These are phyloP conservation scores for Drosophila fulvimacula DNA, from an alignment of 2,888 invertebrate genomes.

Conservation along the genomic window DNA sequence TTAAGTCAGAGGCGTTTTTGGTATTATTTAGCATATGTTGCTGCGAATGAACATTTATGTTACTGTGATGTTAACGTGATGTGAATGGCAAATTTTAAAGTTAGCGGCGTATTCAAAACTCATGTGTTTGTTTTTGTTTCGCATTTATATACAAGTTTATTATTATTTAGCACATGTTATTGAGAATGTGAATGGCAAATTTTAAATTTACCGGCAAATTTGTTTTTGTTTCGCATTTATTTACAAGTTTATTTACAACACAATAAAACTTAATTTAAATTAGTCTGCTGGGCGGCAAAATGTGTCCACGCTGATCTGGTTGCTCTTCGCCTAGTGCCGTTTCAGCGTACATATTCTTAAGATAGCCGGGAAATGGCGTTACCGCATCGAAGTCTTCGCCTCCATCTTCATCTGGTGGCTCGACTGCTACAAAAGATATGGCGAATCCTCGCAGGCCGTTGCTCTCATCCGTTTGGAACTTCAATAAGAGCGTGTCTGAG, in stretches of 20 bases:
- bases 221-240: background rate
- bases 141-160: slow-evolving; percentile 23
- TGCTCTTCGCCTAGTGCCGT: slow-evolving; percentile 29
- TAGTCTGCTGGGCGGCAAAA: slow-evolving; percentile 47
- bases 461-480: slow-evolving; percentile 96
- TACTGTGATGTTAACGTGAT: too few species aligned
- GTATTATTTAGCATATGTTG: slow-evolving; percentile 37
- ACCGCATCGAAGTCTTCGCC: slow-evolving; percentile 80
- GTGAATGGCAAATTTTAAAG: slow-evolving; percentile 25
- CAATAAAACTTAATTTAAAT: slow-evolving; percentile 36
- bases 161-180: slow-evolving; percentile 32
- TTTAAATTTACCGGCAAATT: background rate
- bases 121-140: slow-evolving; percentile 16
- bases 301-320: slow-evolving; percentile 11
- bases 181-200: slow-evolving; percentile 21
- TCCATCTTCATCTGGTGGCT: slow-evolving; percentile 85
- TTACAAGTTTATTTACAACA: slow-evolving; percentile 59
- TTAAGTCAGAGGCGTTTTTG: slow-evolving; percentile 23
- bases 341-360: slow-evolving; percentile 81
- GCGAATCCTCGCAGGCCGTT: slow-evolving; percentile 96
- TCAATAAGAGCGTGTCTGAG: slow-evolving; percentile 92
- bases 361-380: slow-evolving; percentile 84
- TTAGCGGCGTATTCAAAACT: slow-evolving; percentile 7
- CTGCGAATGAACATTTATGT: background rate
- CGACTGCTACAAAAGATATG: slow-evolving; percentile 92